A percentile compares a stretch with the other conserved stretches of the same genome.
These are phyloP conservation scores for Lordiphosa collinella DNA, from an alignment of 1,140 invertebrate genomes.

Conservation along the genomic window DNA sequence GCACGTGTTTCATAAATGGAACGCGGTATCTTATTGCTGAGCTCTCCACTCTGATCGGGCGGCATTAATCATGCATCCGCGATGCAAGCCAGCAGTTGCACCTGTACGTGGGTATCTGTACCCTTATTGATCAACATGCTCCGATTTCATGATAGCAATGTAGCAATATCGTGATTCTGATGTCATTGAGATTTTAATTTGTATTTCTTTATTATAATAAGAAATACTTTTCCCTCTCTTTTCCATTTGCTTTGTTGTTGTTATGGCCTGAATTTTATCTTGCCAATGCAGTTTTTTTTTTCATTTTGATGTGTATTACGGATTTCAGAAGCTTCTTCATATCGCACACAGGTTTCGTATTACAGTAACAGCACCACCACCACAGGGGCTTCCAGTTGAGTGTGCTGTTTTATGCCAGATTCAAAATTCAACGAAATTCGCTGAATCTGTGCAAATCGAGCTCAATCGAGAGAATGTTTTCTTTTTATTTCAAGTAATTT, in stretches of 20 bases:
- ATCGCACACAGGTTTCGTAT: slow-evolving; percentile 23
- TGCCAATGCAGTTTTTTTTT: slow-evolving; percentile 41
- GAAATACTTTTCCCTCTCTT: not conserved
- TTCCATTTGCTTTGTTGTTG: not conserved
- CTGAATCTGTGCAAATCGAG: slow-evolving; percentile 20
- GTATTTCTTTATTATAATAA: too few species aligned
- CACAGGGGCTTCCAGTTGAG: slow-evolving; percentile 28
- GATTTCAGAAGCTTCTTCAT: slow-evolving; percentile 25
- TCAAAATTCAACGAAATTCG: slow-evolving; percentile 2
- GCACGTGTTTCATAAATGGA: slow-evolving; percentile 10
- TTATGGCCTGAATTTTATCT: slow-evolving; percentile 47
- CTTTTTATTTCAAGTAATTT: too few species aligned
- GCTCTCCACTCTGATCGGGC: not conserved
- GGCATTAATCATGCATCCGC: slow-evolving; percentile 21
- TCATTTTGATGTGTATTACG: slow-evolving; percentile 22
- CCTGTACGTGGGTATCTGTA: slow-evolving; percentile 4
- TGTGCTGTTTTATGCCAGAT: slow-evolving; percentile 24
- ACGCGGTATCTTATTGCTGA: slow-evolving; percentile 9
- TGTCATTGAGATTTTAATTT: too few species aligned
- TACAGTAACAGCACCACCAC: slow-evolving; percentile 19
- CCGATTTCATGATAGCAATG: slow-evolving; percentile 11
- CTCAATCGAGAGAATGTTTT: slow-evolving; percentile 2
- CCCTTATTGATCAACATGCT: slow-evolving; percentile 16
- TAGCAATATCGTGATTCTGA: slow-evolving; percentile 11
- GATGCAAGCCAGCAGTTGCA: slow-evolving; percentile 2